Evolutionary conservation across 2,797 vertebrate species (phyloP).

Genomic region (Naso thynnoides): DNA sequence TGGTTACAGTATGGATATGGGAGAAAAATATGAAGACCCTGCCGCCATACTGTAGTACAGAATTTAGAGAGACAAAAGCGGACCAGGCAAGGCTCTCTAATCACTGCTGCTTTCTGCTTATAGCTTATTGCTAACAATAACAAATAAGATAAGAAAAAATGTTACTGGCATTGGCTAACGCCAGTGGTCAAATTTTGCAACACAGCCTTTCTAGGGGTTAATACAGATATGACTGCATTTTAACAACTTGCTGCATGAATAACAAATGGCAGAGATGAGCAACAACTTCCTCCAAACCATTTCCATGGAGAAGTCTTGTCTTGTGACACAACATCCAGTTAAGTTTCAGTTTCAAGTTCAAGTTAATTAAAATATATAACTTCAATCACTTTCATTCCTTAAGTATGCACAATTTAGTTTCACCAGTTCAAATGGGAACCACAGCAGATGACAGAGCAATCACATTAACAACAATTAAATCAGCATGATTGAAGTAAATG

Average conservation of each 20-base stretch:
- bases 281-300: constrained; percentile 4
- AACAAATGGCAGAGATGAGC: not conserved
- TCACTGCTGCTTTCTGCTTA: no score
- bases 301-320: not conserved
- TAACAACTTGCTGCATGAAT: constrained; percentile 4
- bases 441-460: not conserved
- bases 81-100: not conserved
- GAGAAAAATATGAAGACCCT: constrained; percentile 2
- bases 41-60: constrained; percentile 25
- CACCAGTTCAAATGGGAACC: not conserved
- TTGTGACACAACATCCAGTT: not conserved
- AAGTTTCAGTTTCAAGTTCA: not conserved
- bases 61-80: constrained; percentile 16
- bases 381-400: not conserved
- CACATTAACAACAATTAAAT: not conserved
- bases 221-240: not conserved
- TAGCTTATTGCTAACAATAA: no score
- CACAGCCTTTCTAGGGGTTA: constrained; percentile 29
- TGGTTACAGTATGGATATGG: constrained; percentile 15
- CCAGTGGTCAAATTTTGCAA: constrained; percentile 1
- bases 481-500: constrained; percentile 1
- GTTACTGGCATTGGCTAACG: not conserved
- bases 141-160: not conserved
- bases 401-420: not conserved
- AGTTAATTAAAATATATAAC: not conserved